Percentiles rank a stretch among this genome's conserved stretches.
These are phyloP conservation scores for Ochropacha duplaris DNA, from an alignment of 2,888 invertebrate genomes.

Conservation along the genomic window DNA sequence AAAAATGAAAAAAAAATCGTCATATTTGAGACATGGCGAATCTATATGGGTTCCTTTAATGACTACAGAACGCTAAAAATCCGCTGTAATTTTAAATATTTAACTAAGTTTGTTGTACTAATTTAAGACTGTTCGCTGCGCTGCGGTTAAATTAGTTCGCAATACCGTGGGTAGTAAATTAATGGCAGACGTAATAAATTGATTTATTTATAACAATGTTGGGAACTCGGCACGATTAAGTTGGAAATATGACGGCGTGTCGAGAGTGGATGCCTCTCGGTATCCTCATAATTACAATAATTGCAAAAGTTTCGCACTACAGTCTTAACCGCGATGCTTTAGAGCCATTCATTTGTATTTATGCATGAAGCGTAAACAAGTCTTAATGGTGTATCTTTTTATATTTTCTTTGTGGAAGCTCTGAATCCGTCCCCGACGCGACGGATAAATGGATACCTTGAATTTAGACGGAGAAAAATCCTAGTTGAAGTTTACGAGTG, in stretches of 20 bases:
- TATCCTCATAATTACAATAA: slow-evolving; percentile 77
- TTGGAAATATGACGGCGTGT: slow-evolving; percentile 72
- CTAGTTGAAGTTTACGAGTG: slow-evolving; percentile 66
- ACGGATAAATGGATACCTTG: slow-evolving; percentile 33
- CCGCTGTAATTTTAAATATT: neutral
- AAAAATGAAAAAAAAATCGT: too few species aligned
- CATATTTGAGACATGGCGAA: too few species aligned
- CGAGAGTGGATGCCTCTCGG: slow-evolving; percentile 65
- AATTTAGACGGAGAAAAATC: slow-evolving; percentile 47
- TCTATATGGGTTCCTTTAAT: neutral
- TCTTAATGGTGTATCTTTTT: slow-evolving; percentile 52
- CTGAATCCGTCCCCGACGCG: slow-evolving; percentile 18
- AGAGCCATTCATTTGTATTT: slow-evolving; percentile 69
- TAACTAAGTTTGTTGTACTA: slow-evolving; percentile 1
- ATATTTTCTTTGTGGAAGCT: slow-evolving; percentile 43
- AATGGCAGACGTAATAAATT: slow-evolving; percentile 61
- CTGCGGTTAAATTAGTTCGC: slow-evolving; percentile 5
- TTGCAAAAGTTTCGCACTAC: slow-evolving; percentile 75
- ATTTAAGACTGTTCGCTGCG: slow-evolving; percentile 1
- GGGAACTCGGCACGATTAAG: slow-evolving; percentile 70
- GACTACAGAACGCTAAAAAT: neutral
- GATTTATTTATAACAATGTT: slow-evolving; percentile 69
- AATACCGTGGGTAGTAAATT: slow-evolving; percentile 21
- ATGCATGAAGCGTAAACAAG: slow-evolving; percentile 62
- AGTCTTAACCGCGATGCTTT: slow-evolving; percentile 63